Evolutionary conservation across 1,140 invertebrate species (phyloP), one percentile per base, ranked within the genome.

Genomic region (Platyscapa corneri): DNA sequence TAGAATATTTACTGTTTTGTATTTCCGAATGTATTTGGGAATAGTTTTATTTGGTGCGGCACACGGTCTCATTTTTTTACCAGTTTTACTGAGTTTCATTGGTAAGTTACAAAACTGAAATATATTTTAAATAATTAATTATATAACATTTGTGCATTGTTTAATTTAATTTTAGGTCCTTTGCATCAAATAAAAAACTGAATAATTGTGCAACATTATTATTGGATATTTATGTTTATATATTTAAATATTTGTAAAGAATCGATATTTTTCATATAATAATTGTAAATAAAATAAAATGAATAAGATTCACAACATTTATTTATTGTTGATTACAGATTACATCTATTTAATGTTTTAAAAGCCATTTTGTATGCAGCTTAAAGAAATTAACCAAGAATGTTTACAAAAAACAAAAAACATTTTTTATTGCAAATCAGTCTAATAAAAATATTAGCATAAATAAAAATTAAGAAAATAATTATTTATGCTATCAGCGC

Each of bases 21-120:
- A 99, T 94, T 99, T 99, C 94, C 95, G 98, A 88, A 99, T 99
- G 99, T 99, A 99, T 92, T 94, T 99, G 89, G 97, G 97, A 80
- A 99, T 99, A 89, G 98, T 99, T 39, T 87, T 99, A 70, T 97
- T 98, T 91, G 99, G 99, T 46, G 98, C 98, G 27, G 95, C 97
- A 2, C 98, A 99, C 94, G 99, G 99, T 30, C 95, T 99, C 67
- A 96, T 99, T 88, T 99, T 99, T 94, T 94, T 99, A 87, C 99
- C 99, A 65, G 98, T 99, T 56, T 94, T 99, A 89, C 95, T 99
- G 80, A 98, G 97, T 94, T 98, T 98, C 94, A 96, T 98, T 91
- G 98, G 98, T 82, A 56, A 53, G 20, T 64, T 64, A 30, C 7
- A 77, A 77, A 3, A 34, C 6, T n/a, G 16, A n/a, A 64, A 20